These are phyloP conservation scores for Acanthaster planci DNA, from an alignment of 35 echinoderm and acorn worm genomes.

Conservation along the genomic window DNA sequence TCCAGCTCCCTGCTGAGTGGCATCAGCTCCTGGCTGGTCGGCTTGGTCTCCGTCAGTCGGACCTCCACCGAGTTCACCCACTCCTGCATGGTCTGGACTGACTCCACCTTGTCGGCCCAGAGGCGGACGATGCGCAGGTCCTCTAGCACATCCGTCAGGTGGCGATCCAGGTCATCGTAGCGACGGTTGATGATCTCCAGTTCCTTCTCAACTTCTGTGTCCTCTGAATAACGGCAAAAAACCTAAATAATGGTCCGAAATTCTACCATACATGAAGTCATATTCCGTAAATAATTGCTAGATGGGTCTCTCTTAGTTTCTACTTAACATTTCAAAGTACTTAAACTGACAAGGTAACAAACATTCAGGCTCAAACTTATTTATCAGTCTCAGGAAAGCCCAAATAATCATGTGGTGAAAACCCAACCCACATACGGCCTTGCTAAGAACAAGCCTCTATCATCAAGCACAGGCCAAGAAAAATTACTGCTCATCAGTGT, in stretches of 20 bases:
- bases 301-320: too few species aligned
- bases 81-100: conserved; percentile 80
- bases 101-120: conserved; percentile 89
- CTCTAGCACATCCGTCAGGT: conserved; percentile 71
- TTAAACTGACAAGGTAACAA: background rate
- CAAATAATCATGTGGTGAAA: too few species aligned
- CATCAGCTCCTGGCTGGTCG: conserved; percentile 70
- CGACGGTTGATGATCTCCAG: conserved; percentile 82
- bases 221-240: conserved; percentile 79
- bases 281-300: too few species aligned
- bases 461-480: too few species aligned
- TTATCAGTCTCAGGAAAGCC: too few species aligned
- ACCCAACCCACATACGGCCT: too few species aligned
- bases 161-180: conserved; percentile 82
- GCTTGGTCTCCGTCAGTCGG: conserved; percentile 67
- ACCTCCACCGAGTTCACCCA: conserved; percentile 69
- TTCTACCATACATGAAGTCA: too few species aligned
- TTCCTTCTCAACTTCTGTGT: conserved; percentile 89
- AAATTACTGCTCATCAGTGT: too few species aligned
- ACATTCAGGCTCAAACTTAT: background rate
- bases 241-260: too few species aligned
- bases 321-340: background rate
- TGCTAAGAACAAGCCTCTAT: too few species aligned
- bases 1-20: conserved; percentile 76
- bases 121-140: conserved; percentile 81